These are phyloP conservation scores for Corvus moneduloides DNA, from an alignment of 2,113 vertebrate genomes.

Conservation along the genomic window DNA sequence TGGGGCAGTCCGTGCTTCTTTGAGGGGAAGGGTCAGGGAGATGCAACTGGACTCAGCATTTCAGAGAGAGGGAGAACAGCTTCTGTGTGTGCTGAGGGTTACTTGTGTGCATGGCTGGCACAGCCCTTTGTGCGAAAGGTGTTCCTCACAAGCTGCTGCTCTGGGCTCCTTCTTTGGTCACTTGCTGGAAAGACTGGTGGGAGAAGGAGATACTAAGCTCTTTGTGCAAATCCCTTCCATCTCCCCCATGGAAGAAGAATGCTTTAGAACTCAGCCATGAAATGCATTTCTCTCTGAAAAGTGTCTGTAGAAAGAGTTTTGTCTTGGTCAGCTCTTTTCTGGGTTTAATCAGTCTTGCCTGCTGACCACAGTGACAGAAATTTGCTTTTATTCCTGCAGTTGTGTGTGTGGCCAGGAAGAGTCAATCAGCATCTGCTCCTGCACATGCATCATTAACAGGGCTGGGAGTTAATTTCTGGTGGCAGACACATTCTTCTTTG, in stretches of 20 bases:
- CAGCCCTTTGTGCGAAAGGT: background rate
- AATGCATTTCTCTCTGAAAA: background rate
- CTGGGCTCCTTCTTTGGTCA: background rate
- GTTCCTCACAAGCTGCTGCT: background rate
- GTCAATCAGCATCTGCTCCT: constrained; percentile 37
- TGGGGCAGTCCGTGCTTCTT: background rate
- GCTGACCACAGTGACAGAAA: background rate
- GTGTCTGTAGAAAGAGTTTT: background rate
- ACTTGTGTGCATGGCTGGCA: accelerated
- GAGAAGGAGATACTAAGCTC: background rate
- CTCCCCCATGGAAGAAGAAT: background rate
- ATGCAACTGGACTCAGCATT: background rate
- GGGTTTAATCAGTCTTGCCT: background rate
- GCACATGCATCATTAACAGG: background rate
- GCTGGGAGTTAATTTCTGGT: background rate
- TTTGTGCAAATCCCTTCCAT: background rate
- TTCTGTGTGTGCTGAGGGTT: background rate
- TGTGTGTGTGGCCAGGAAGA: constrained; percentile 18
- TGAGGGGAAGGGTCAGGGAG: background rate
- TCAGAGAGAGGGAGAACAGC: accelerated
- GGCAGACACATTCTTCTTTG: background rate
- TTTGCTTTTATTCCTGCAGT: background rate
- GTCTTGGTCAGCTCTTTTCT: constrained; percentile 22
- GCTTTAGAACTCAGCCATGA: background rate
- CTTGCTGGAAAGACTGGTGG: background rate